Base-by-base conservation (phyloP, 1,140 invertebrate species). In the Drosophila serrata region DNA sequence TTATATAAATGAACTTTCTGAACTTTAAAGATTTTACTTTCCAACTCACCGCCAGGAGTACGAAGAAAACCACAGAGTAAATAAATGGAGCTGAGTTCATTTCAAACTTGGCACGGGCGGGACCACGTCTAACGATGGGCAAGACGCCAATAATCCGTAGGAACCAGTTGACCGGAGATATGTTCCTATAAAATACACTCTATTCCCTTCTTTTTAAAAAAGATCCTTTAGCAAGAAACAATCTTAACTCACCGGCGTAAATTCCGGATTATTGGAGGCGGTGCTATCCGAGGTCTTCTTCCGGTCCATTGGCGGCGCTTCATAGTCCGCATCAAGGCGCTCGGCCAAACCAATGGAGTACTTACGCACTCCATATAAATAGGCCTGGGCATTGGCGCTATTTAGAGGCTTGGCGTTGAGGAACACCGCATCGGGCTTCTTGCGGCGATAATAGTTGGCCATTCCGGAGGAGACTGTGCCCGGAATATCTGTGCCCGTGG, bases 101-200 rank as follows among this genome's bases (percentile, higher is more conserved):
- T 6, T 87, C 82, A 72, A 94, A 94, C 59, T 93, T 82, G 37
- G 93, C 94, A 7, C 94, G 75, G 3, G 94, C 93, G 1, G 93
- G 76, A 24, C 92, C 91, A 5, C 90, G 78, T 42, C 93, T 91
- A 6, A 93, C 94, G 24, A 95, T 92, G 6, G 95, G 95, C 46
- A 95, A 90, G 3, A 94, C 94, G 9, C 95, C 95, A 91, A 95
- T 93, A 15, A 94, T 65, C 42, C 94, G 92, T 17, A 95, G 62
- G 35, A 95, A 85, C 55, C 92, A 93, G 61, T 95, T 93, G 3
- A 95, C 93, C 3, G 95, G 95, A 39, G 94, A 94, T 40, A 95
- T 93, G 46, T 93, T 94, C 56, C 94, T 93, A 75, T 94, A 95
- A 39, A 95, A 92, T 37, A 95, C 93, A 75, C 94, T 94, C 79